Conservation (phyloP, 1,140 invertebrate genomes). For the Penaeus vannamei region DNA sequence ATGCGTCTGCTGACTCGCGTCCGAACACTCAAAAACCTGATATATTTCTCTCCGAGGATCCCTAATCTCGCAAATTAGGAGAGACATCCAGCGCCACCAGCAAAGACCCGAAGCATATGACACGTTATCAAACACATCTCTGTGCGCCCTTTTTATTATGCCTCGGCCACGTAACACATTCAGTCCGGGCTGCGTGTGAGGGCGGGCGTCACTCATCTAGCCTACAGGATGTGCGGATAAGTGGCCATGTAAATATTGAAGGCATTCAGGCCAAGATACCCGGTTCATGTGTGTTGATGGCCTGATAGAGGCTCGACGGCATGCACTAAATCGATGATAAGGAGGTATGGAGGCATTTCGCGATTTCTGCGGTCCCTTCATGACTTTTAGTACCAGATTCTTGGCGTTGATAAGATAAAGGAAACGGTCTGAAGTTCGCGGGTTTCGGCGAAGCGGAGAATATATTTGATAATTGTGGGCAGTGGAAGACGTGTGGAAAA, state of each 20-base stretch:
- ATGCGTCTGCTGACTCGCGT: slow-evolving; percentile 49
- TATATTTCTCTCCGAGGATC: neutral
- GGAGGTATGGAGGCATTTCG: slow-evolving; percentile 32
- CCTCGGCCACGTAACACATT: no score
- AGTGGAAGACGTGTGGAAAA: no score
- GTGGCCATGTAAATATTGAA: slow-evolving; percentile 48
- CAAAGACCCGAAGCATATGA: no score
- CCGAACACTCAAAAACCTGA: slow-evolving; percentile 36
- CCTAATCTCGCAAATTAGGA: no score
- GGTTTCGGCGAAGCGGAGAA: neutral
- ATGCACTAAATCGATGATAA: slow-evolving; percentile 58
- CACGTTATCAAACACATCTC: no score
- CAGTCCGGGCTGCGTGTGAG: no score
- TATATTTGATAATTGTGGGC: no score
- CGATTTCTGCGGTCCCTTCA: slow-evolving; percentile 23
- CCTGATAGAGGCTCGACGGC: slow-evolving; percentile 22
- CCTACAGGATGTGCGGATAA: slow-evolving; percentile 2
- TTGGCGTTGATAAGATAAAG: slow-evolving; percentile 33
- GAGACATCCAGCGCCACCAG: no score
- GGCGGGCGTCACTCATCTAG: no score
- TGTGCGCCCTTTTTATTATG: no score
- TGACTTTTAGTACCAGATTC: slow-evolving; percentile 30
- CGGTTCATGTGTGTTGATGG: slow-evolving; percentile 53
- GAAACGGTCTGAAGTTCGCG: neutral
- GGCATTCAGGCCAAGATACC: slow-evolving; percentile 31